Evolutionary conservation across 1,140 invertebrate genomes (phyloP).

Genomic region (Orchesella cincta): DNA sequence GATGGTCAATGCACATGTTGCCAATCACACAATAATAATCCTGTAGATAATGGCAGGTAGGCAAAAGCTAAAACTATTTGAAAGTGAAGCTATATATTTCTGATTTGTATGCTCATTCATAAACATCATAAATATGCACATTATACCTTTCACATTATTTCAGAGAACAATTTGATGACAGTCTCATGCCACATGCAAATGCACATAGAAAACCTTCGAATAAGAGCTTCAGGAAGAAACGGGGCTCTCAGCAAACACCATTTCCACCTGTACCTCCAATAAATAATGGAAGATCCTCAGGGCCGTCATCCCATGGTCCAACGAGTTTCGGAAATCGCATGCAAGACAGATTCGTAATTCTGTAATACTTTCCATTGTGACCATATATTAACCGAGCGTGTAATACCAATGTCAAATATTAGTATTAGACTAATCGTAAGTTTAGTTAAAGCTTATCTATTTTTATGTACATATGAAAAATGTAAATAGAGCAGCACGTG

Average conservation of each 20-base stretch:
- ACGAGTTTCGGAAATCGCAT: background rate
- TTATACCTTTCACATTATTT: too few species aligned
- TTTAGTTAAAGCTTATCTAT: too few species aligned
- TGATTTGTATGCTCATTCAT: background rate
- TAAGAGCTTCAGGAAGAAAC: constrained; percentile 24
- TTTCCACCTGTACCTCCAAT: background rate
- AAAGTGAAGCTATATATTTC: background rate
- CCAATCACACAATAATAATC: constrained; percentile 67
- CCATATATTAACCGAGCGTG: background rate
- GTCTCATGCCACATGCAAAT: constrained; percentile 45
- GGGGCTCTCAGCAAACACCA: constrained; percentile 6
- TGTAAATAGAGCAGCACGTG: too few species aligned
- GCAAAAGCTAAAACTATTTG: constrained; percentile 45
- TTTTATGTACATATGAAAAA: too few species aligned
- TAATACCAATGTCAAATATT: background rate
- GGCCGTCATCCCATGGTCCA: constrained; percentile 4
- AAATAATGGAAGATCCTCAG: background rate
- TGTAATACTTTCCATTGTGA: constrained; percentile 8
- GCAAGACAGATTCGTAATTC: constrained; percentile 21
- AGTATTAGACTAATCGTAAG: background rate
- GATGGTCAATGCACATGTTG: constrained; percentile 65
- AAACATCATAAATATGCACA: background rate
- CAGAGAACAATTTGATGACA: constrained; percentile 49
- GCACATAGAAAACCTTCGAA: constrained; percentile 20
- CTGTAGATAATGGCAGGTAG: constrained; percentile 71